Percentiles rank a stretch among this genome's conserved stretches.
These are phyloP conservation scores for Apoda limacodes DNA, from an alignment of 2,888 invertebrate species.

Conservation along the genomic window DNA sequence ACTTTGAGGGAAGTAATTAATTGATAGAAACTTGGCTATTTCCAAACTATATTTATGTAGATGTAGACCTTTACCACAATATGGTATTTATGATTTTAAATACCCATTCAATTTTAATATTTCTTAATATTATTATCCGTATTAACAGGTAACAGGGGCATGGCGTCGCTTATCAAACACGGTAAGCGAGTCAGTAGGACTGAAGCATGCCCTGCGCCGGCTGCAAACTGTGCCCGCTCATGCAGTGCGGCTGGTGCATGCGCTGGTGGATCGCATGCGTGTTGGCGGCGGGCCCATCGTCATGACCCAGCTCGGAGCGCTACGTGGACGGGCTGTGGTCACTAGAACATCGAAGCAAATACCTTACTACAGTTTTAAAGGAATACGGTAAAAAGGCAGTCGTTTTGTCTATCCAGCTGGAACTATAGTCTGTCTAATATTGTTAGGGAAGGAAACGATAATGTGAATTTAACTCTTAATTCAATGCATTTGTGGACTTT, in stretches of 20 bases:
- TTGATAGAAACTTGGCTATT: too few species aligned
- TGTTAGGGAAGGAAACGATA: too few species aligned
- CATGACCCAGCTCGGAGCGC: constrained; percentile 41
- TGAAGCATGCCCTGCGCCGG: constrained; percentile 57
- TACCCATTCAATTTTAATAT: too few species aligned
- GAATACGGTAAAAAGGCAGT: constrained; percentile 49
- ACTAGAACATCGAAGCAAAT: constrained; percentile 49
- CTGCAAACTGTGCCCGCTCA: constrained; percentile 59
- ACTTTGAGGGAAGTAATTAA: too few species aligned
- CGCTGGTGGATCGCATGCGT: constrained; percentile 60
- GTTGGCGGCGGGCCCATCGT: constrained; percentile 64
- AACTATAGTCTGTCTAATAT: too few species aligned
- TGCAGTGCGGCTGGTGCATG: constrained; percentile 59
- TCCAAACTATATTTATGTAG: too few species aligned
- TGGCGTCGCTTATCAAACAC: constrained; percentile 59
- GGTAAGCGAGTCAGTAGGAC: constrained; percentile 58
- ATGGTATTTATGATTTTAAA: too few species aligned
- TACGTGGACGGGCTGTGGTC: constrained; percentile 52
- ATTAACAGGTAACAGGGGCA: constrained; percentile 52
- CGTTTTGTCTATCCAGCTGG: too few species aligned
- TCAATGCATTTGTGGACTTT: too few species aligned
- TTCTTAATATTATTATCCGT: constrained; percentile 8
- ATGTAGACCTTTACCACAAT: too few species aligned
- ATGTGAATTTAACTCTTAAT: too few species aligned
- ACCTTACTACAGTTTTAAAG: constrained; percentile 61